These are phyloP conservation scores for Meriones psammophilus DNA, from an alignment of 2,797 vertebrate genomes.

Conservation along the genomic window DNA sequence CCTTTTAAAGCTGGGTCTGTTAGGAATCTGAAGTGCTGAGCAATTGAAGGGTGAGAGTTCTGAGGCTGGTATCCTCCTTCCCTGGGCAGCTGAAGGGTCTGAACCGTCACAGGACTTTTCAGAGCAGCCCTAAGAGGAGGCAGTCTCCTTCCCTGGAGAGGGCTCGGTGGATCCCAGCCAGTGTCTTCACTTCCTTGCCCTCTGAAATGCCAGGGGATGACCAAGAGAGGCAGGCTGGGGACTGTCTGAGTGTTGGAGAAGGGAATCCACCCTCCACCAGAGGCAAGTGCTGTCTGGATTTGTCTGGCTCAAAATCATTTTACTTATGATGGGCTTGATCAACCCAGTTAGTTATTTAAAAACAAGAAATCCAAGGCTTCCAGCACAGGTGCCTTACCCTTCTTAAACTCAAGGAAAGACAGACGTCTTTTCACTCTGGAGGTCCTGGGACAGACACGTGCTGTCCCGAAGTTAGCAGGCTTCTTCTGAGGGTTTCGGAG, in stretches of 20 bases:
- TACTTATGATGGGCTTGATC: background rate
- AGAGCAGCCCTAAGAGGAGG: background rate
- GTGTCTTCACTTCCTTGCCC: background rate
- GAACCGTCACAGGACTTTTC: background rate
- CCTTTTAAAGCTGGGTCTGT: background rate
- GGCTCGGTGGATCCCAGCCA: too few species aligned
- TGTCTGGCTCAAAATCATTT: slow-evolving; percentile 42
- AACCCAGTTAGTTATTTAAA: slow-evolving; percentile 46
- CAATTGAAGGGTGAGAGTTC: background rate
- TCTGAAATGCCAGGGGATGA: background rate
- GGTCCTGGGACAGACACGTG: background rate
- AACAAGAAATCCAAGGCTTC: slow-evolving; percentile 76
- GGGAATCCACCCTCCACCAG: background rate
- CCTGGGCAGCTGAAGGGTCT: background rate
- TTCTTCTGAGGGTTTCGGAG: background rate
- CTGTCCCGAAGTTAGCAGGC: background rate
- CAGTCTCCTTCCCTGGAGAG: background rate
- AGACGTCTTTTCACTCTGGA: background rate
- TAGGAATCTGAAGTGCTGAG: background rate
- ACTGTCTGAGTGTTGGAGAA: rapidly evolving
- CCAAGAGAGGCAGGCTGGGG: background rate
- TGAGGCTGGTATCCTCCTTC: background rate
- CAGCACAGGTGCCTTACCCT: slow-evolving; percentile 23
- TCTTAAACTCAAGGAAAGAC: background rate
- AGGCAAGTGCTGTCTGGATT: background rate